phyloP scores from a whole-genome alignment of 2,113 vertebrate genomes.

The Recurvirostra avosetta region DNA sequence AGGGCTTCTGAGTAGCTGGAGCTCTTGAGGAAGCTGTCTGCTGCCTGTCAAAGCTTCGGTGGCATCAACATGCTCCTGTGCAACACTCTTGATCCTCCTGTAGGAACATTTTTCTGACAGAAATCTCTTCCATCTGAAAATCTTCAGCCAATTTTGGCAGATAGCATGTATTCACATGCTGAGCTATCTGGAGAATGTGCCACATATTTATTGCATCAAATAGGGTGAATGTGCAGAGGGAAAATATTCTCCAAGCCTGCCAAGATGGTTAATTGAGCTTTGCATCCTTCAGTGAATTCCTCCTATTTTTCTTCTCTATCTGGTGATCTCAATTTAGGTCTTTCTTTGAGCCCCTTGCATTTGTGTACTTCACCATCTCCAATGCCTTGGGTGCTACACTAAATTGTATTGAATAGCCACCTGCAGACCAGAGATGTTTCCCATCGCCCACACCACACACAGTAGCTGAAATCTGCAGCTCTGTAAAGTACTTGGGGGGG shows the following conservation, averaged over 20 bases:
- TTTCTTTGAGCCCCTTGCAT: background rate
- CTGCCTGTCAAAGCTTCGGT: background rate
- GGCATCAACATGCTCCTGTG: background rate
- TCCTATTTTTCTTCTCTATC: background rate
- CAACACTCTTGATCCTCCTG: background rate
- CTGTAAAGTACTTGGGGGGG: background rate
- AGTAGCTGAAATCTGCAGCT: background rate
- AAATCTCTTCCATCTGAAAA: background rate
- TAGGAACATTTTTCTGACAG: background rate
- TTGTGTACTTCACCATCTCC: background rate
- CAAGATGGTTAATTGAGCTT: background rate
- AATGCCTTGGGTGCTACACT: background rate
- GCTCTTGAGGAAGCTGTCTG: background rate
- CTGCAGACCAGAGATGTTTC: background rate
- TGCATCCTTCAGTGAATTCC: background rate
- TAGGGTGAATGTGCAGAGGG: background rate
- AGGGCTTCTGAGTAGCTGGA: background rate
- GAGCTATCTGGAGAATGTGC: background rate
- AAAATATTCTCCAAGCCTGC: background rate
- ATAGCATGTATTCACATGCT: background rate
- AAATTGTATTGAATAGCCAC: background rate
- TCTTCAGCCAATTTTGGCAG: background rate
- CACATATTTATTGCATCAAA: background rate
- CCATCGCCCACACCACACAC: background rate
- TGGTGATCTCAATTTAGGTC: background rate